Evolutionary conservation across 2,113 vertebrate genomes (phyloP), one percentile per base, ranked within the genome.

Genomic region (Esox niger): DNA sequence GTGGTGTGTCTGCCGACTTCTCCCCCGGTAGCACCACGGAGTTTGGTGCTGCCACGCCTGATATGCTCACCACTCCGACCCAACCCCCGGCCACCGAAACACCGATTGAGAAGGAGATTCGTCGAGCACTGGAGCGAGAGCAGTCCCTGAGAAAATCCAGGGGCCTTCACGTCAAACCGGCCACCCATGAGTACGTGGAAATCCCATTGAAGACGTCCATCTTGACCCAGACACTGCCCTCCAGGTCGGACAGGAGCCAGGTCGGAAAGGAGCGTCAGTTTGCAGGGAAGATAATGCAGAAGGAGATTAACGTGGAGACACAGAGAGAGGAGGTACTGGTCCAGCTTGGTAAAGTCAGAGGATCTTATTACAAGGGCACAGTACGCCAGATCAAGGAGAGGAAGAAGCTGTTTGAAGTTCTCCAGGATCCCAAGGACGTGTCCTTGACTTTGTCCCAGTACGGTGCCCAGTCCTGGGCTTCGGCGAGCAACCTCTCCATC

Each of bases 51-150:
- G 25, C 29, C 26, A 2, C 23, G 21, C 26, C 60, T 13, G 67
- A 35, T 15, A 62, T 15, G 25, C 20, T 52, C 26, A 13, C 59
- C 47, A 58, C 62, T 26, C 33, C 74, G 20, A n/a, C 61, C 49
- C 52, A 62, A 25, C 33, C 75, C 20, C 49, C 54, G 32, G 64
- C 56, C 2, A 80, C 70, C 0, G 96, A 99, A 86, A 99, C 96
- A 0, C 97, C 97, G 46, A 96, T 99, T 0, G 95, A 99, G 84
- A 86, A 90, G 71, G 97, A 92, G 77, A 92, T 92, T 68, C 92
- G 96, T 1, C 80, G 78, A 62, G 38, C 86, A 3, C 26, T 94
- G 64, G 90, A 94, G 78, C 91, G 97, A 0, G 97, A 99, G 78
- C 92, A 94, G 1, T 95, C 87, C 66, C 91, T 98, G 58, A 88